Evolutionary conservation across 2,888 invertebrate species (phyloP), one percentile per base, ranked within the genome.

Genomic region (Priocnemis perturbator): DNA sequence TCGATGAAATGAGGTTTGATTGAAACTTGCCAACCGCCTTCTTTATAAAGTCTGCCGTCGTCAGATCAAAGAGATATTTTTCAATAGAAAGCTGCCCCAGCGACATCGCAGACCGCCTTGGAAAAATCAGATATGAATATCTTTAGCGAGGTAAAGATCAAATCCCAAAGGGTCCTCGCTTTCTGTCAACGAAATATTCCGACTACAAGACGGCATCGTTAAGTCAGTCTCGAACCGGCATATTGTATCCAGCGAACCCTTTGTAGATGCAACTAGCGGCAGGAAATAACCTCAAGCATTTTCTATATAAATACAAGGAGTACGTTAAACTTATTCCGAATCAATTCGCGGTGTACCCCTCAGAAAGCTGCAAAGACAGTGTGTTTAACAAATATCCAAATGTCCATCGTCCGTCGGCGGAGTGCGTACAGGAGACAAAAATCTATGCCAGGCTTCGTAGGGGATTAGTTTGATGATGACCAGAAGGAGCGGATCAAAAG

Each of bases 41-140:
- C 68, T 65, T 45, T 81, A 83, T 84, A 81, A 81, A 80, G 78
- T 77, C 79, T 81, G 78, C 73, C 79, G 37, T 37, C 37, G 75
- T 79, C 72, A 82, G 82, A 84, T 85, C 84, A 85, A 85, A 86
- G 83, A 77, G 47, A 53, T 60, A 37, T 56, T 62, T 67, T 67
- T 79, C 76, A 79, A 79, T 79, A 71, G 71, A 60, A n/a, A 26
- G 45, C 58, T 37, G 67, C 61, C 68, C 71, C 71, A 69, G 69
- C 64, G 65, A 59, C 52, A 9, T 53, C 59, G 55, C 48, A 61
- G 67, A 69, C 78, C 50, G 72, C 65, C 73, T 69, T 72, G 64
- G 78, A 76, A 78, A 78, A 69, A 78, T 78, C 78, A 77, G 64
- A 71, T 52, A 63, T 71, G 69, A 76, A 73, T 72, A 77, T 70